phyloP scores from a whole-genome alignment of 2,797 vertebrate genomes.

The Acipenser transmontanus region DNA sequence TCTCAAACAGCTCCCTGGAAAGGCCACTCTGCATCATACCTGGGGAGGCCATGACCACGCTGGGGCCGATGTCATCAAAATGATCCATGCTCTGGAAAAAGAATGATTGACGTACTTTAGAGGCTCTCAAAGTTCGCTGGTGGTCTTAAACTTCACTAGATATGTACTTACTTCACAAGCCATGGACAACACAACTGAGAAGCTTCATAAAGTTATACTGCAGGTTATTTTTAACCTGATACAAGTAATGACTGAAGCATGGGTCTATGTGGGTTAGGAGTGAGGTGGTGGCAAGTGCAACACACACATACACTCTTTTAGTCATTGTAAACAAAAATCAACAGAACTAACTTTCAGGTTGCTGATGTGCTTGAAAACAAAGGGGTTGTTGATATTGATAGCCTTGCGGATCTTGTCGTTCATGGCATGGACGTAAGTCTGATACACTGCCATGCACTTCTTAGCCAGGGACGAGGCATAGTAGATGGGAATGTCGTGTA shows the following conservation, averaged over 20 bases:
- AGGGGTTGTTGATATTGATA: slow-evolving; percentile 97
- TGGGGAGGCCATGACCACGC: slow-evolving; percentile 93
- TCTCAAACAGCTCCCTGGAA: slow-evolving; percentile 91
- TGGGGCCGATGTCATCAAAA: slow-evolving; percentile 93
- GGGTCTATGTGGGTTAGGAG: too few relatives aligned
- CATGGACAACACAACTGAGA: too few relatives aligned
- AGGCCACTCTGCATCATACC: slow-evolving; percentile 98
- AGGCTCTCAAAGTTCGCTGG: too few relatives aligned
- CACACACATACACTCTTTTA: neutral
- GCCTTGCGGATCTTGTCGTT: slow-evolving; percentile 98
- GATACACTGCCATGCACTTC: slow-evolving; percentile 96
- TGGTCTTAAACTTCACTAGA: too few relatives aligned
- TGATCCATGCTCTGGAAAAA: slow-evolving; percentile 88
- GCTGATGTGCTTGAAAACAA: slow-evolving; percentile 97
- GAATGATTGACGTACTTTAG: too few relatives aligned
- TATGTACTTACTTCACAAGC: too few relatives aligned
- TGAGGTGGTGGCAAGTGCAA: neutral
- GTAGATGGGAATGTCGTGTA: slow-evolving; percentile 90
- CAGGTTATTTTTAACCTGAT: too few relatives aligned
- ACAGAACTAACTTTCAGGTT: slow-evolving; percentile 80
- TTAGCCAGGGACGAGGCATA: slow-evolving; percentile 94
- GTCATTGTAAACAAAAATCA: neutral
- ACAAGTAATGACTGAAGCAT: too few relatives aligned
- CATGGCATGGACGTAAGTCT: slow-evolving; percentile 95
- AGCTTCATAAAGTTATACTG: too few relatives aligned